phyloP scores from a whole-genome alignment of 23 tunicate genomes.

The Halocynthia roretzi region DNA sequence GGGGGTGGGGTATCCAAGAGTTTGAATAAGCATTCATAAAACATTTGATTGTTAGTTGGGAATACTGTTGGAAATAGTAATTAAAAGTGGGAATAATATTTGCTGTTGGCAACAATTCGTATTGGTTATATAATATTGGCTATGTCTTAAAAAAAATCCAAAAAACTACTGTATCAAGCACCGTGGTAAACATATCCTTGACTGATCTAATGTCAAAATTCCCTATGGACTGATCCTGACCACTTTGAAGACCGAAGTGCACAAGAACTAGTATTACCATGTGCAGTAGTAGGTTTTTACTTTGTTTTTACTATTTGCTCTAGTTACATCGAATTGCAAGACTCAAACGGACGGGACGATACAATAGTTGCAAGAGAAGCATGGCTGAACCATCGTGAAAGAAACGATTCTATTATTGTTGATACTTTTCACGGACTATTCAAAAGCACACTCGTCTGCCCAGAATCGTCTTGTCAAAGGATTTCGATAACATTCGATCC shows the following conservation, averaged over 20 bases:
- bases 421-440: conserved; percentile 83
- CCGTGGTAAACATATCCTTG: no score
- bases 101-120: no score
- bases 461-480: conserved; percentile 53
- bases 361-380: conserved; percentile 61
- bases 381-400: conserved; percentile 64
- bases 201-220: no score
- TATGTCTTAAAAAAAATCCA: no score
- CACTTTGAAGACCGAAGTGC: no score
- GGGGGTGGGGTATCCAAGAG: neutral
- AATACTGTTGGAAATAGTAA: neutral
- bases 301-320: no score
- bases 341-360: conserved; percentile 68
- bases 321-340: conserved; percentile 78
- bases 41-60: neutral
- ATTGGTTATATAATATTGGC: no score
- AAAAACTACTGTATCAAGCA: no score
- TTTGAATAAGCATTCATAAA: neutral
- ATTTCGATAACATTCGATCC: conserved; percentile 96
- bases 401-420: conserved; percentile 73
- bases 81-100: no score
- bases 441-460: conserved; percentile 84
- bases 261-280: no score
- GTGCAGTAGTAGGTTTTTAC: neutral
- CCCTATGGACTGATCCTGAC: no score